Evolutionary conservation across 1,140 invertebrate species (phyloP).

Genomic region (Drosophila trapezifrons): DNA sequence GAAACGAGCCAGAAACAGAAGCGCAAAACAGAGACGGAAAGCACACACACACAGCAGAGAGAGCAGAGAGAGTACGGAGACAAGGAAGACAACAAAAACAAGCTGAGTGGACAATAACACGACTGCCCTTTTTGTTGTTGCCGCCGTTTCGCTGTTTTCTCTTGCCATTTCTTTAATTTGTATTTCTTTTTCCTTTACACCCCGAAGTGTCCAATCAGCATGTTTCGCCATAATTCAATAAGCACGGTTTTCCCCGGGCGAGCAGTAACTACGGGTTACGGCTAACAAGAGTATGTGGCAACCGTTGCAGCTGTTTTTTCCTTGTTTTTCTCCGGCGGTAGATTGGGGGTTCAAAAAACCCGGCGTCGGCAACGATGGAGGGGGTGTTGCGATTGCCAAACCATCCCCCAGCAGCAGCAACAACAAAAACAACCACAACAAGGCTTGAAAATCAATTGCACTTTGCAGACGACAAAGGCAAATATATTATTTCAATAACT

Average conservation of each 20-base stretch:
- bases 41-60: not conserved
- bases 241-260: not conserved
- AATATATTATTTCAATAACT: slow-evolving; percentile 1
- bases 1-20: slow-evolving; percentile 38
- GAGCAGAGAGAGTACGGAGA: not conserved
- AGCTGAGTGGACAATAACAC: slow-evolving; percentile 40
- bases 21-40: slow-evolving; percentile 34
- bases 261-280: not conserved
- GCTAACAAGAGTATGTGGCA: slow-evolving; percentile 22
- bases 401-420: slow-evolving; percentile 30
- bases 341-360: slow-evolving; percentile 15
- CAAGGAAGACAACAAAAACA: slow-evolving; percentile 44
- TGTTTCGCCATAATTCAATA: slow-evolving; percentile 38
- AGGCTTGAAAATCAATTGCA: slow-evolving; percentile 69
- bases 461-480: not conserved
- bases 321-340: not conserved
- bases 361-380: not conserved
- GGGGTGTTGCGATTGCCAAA: slow-evolving; percentile 10
- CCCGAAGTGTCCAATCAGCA: slow-evolving; percentile 29
- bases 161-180: not conserved
- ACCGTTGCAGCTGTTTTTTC: slow-evolving; percentile 34
- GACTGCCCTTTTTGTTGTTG: not conserved
- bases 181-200: not conserved
- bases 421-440: slow-evolving; percentile 32
- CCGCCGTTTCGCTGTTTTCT: slow-evolving; percentile 3